Percentiles rank a stretch among this genome's conserved stretches.
Conservation (phyloP, 2,113 vertebrate species). For the Poicephalus gulielmi region DNA sequence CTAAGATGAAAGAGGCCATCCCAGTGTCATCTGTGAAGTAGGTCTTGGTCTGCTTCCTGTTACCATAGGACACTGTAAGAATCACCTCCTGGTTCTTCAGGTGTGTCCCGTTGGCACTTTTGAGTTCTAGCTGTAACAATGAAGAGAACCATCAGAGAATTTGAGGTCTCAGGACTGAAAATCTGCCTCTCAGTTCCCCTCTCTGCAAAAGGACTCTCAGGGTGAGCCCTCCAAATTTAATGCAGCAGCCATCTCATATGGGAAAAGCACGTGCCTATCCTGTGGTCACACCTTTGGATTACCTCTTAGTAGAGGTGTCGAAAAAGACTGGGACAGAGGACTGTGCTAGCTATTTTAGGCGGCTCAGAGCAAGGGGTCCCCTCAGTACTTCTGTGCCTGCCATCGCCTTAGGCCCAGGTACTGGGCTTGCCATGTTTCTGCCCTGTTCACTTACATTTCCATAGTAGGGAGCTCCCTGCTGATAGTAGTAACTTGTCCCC, state of each 20-base stretch:
- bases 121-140: slow-evolving; percentile 42
- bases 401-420: not conserved
- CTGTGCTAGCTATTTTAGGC: not conserved
- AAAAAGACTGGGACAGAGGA: not conserved
- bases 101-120: slow-evolving; percentile 18
- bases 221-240: not conserved
- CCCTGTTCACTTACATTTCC: slow-evolving; percentile 39
- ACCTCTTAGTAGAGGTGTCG: not conserved
- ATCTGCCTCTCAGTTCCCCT: not conserved
- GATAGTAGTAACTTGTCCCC: slow-evolving; percentile 41
- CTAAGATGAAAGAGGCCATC: slow-evolving; percentile 23
- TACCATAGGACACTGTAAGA: slow-evolving; percentile 14
- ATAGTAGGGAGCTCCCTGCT: slow-evolving; percentile 61
- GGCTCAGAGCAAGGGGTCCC: not conserved
- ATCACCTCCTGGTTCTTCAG: slow-evolving; percentile 37
- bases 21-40: slow-evolving; percentile 33
- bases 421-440: not conserved
- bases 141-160: not conserved
- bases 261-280: not conserved
- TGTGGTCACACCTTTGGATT: not conserved
- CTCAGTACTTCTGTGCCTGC: not conserved
- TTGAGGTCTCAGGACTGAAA: not conserved
- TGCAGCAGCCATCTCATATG: not conserved
- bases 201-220: not conserved
- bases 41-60: not conserved